Conservation (phyloP, 2,113 vertebrate species). For the human (Homo sapiens) region GRCh38 chr14:81908001-81908500, state of each 20-base stretch:
- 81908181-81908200: not conserved
- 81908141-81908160: slow-evolving; percentile 42
- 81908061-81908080: not conserved
- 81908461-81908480: not conserved
- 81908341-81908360: not conserved
- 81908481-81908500: not conserved
- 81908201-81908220: not conserved
- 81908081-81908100: slow-evolving; percentile 4
- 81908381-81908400: not conserved
- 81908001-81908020: slow-evolving; percentile 5
- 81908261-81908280: not conserved
- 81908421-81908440: not conserved
- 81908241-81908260: not conserved
- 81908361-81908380: slow-evolving; percentile 31
- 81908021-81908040: not conserved
- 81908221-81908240: not conserved
- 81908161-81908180: slow-evolving; percentile 39
- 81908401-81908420: not conserved
- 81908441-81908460: slow-evolving; percentile 12
- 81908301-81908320: not conserved
- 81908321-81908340: not conserved
- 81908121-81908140: not conserved
- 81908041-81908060: slow-evolving; percentile 44
- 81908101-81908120: slow-evolving; percentile 22
- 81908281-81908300: not conserved